Base-by-base conservation (phyloP, 2,113 vertebrate species). In the Carollia perspicillata region DNA sequence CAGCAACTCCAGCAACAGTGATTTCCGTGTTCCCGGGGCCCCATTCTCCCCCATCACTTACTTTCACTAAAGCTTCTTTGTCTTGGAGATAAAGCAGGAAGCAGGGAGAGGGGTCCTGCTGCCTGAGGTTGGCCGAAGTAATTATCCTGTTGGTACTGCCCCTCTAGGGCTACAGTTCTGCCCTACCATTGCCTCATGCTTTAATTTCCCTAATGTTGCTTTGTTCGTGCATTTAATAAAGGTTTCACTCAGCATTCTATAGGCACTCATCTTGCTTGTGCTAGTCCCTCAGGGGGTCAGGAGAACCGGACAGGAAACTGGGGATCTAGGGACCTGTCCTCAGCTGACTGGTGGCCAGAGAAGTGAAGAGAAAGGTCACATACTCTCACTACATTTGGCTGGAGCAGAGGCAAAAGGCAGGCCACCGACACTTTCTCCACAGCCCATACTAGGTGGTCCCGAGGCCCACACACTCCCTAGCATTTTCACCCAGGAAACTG, bases 401-500 rank as follows among this genome's bases (percentile, higher is more conserved):
- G 80, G 22, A 80, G 51, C 74, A n/a, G 40, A 74, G 42, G 55
- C 33, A 6, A 47, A 2, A 0, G 55, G 37, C 26, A 22, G 63
- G 53, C 44, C 26, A 5, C 8, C 9, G 47, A 65, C n/a, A 53
- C 11, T 22, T 55, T 58, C 49, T 44, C 72, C 80, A 66, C 37
- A 49, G 65, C 28, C 66, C 35, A 8, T 4, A 35, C 4, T 3
- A 18, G 30, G 78, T 69, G 58, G 8, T 23, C 0, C 0, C 7
- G 33, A 79, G 51, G 63, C 53, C 51, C 35, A 33, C 42, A 18
- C 0, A 1, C 33, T 42, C 40, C 14, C 3, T 1, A 26, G 49
- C 51, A 63, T 84, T 42, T 51, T 68, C 69, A 63, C 35, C 51
- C 35, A 5, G 1, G 44, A 53, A 60, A 42, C 14, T 1, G 0